Evolutionary conservation across 1,140 invertebrate species (phyloP).

Genomic region (Pteromalus puparum): DNA sequence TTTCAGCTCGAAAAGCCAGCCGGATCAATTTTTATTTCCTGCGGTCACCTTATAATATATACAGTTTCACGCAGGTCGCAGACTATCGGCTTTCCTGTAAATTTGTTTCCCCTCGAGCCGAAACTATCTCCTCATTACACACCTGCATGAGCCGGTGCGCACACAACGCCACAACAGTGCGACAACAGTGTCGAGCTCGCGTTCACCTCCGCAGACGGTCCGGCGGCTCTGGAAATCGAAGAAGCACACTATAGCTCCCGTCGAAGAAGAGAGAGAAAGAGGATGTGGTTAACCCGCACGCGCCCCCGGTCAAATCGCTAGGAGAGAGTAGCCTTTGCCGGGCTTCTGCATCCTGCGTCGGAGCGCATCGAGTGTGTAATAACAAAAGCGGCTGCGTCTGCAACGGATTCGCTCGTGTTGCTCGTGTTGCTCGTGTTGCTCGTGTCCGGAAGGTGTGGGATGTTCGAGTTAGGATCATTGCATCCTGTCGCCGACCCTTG

Average conservation of each 20-base stretch:
- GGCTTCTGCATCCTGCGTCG: constrained; percentile 46
- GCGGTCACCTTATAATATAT: no score
- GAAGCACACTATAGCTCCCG: constrained; percentile 50
- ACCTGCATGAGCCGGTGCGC: no score
- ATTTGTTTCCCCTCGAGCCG: no score
- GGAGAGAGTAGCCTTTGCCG: constrained; percentile 54
- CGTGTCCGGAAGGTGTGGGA: no score
- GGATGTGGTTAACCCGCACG: constrained; percentile 68
- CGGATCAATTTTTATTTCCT: background rate
- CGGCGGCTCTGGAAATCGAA: constrained; percentile 64
- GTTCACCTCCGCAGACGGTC: background rate
- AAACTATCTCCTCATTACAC: background rate
- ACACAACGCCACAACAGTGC: no score
- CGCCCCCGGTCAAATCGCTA: constrained; percentile 51
- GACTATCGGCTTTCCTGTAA: no score
- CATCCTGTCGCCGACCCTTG: no score
- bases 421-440: no score
- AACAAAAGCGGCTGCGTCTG: background rate
- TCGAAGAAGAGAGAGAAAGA: constrained; percentile 55
- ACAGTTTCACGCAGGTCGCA: no score
- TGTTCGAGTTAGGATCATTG: no score
- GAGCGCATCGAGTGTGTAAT: background rate
- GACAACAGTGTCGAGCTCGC: no score
- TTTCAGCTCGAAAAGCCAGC: background rate
- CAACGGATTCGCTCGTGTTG: no score